These are phyloP conservation scores for Idaea biselata DNA, from an alignment of 2,888 invertebrate genomes.

Conservation along the genomic window DNA sequence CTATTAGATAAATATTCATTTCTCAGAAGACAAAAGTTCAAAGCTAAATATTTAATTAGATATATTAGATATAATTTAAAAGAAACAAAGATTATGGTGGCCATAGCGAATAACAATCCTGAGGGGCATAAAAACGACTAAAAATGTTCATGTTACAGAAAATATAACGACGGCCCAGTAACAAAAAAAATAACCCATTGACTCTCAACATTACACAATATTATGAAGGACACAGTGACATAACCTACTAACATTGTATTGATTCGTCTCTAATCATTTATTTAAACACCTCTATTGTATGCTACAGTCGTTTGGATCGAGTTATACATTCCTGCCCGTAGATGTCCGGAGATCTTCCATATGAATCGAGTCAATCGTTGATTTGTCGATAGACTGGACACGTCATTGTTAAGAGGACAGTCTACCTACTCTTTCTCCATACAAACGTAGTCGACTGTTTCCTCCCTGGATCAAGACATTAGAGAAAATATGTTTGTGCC, in stretches of 20 bases:
- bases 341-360: constrained; percentile 16
- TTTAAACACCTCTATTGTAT: constrained; percentile 14
- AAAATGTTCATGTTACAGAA: neutral
- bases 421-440: too few relatives aligned
- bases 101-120: too few relatives aligned
- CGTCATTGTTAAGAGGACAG: constrained; percentile 31
- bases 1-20: too few relatives aligned
- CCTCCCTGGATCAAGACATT: too few relatives aligned
- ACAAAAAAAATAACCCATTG: neutral
- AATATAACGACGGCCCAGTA: neutral
- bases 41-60: too few relatives aligned
- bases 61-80: too few relatives aligned
- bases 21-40: too few relatives aligned
- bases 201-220: neutral
- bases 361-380: constrained; percentile 14
- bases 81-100: too few relatives aligned
- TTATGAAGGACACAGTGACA: neutral
- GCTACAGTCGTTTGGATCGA: constrained; percentile 8
- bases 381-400: constrained; percentile 24
- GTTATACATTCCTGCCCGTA: constrained; percentile 13
- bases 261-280: constrained; percentile 13
- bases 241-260: constrained; percentile 7
- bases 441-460: too few relatives aligned
- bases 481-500: too few relatives aligned
- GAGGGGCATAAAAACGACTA: too few relatives aligned